phyloP scores from a whole-genome alignment of 2,888 invertebrate genomes.

The Drosophila sordidula region DNA sequence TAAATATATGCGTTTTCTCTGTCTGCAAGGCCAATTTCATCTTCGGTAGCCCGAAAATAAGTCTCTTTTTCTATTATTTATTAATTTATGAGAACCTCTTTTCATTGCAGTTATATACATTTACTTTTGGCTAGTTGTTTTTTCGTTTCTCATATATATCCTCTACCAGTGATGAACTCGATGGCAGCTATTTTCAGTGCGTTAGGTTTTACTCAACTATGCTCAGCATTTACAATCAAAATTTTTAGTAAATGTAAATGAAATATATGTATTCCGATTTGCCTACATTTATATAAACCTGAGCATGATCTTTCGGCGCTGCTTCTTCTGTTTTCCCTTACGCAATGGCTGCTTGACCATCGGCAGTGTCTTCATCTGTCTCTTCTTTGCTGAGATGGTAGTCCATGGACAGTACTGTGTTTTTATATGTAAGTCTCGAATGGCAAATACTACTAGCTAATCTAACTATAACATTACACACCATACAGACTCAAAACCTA shows the following conservation, averaged over 20 bases:
- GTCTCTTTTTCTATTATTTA: too few relatives aligned
- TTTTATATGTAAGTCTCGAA: constrained; percentile 38
- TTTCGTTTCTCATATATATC: constrained; percentile 13
- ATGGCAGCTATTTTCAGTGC: neutral
- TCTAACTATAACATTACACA: neutral
- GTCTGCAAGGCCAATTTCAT: too few relatives aligned
- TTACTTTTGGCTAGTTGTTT: constrained; percentile 34
- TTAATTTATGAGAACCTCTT: neutral
- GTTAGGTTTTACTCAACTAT: neutral
- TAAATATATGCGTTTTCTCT: too few relatives aligned
- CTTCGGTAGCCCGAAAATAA: too few relatives aligned
- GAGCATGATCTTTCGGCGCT: constrained; percentile 35
- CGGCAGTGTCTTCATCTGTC: constrained; percentile 28
- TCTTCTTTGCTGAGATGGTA: constrained; percentile 39
- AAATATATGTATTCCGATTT: neutral
- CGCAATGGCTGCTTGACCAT: constrained; percentile 35
- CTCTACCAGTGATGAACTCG: constrained; percentile 3
- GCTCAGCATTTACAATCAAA: constrained; percentile 29
- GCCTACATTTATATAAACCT: neutral
- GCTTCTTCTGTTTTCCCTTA: constrained; percentile 41
- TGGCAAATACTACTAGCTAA: neutral
- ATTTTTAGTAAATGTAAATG: constrained; percentile 4
- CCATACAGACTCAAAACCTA: constrained; percentile 20
- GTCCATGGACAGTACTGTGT: constrained; percentile 31
- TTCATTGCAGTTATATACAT: constrained; percentile 21